Conservation (phyloP, 2,888 invertebrate genomes). For the Tinea trinotella region DNA sequence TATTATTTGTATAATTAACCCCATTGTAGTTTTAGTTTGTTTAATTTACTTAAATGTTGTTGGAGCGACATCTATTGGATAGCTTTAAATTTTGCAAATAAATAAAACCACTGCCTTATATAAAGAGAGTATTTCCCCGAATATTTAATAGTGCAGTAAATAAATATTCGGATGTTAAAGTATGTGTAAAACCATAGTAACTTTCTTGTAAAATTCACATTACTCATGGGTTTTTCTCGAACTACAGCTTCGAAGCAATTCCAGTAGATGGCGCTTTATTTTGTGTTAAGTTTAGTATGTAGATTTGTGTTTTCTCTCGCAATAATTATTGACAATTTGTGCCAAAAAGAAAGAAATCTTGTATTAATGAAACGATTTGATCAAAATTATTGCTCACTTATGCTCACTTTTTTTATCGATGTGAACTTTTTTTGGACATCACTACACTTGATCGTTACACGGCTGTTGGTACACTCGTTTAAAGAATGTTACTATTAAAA, state of each 20-base stretch:
- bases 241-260: not conserved
- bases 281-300: not conserved
- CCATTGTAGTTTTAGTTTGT: too few relatives aligned
- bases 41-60: too few relatives aligned
- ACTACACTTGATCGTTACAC: not conserved
- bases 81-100: not conserved
- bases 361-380: constrained; percentile 1
- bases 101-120: not conserved
- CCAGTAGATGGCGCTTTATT: constrained; percentile 1
- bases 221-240: too few relatives aligned
- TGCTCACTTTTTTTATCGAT: not conserved
- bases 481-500: too few relatives aligned
- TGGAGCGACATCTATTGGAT: too few relatives aligned
- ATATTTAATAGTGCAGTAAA: too few relatives aligned
- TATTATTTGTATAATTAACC: too few relatives aligned
- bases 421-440: not conserved
- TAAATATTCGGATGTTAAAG: too few relatives aligned
- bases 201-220: too few relatives aligned
- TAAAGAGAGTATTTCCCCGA: too few relatives aligned
- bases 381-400: constrained; percentile 7
- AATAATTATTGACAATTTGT: not conserved
- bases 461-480: too few relatives aligned
- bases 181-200: too few relatives aligned
- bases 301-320: constrained; percentile 1
- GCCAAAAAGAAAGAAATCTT: not conserved